Evolutionary conservation across 2,888 invertebrate species (phyloP), one percentile per base, ranked within the genome.

Genomic region (Caenorhabditis becei): DNA sequence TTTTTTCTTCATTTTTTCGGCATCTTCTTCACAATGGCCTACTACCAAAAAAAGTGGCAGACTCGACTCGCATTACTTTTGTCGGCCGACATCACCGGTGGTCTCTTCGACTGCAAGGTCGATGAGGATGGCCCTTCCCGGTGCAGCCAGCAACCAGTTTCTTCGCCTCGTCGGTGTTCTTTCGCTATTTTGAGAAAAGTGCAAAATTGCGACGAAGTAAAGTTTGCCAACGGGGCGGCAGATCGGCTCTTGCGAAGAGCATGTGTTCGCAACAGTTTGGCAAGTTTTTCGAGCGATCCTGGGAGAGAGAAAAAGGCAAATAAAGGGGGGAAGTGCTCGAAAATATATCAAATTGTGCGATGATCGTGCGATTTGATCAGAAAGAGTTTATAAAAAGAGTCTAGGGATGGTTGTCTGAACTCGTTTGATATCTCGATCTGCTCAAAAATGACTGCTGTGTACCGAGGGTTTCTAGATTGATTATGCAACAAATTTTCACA

Each of bases 201-300:
- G 74, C 74, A 74, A 63, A 44, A 32, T 61, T 18, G 56, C 54
- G 54, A 44, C 54, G 62, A 61, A 56, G 41, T 26, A 54, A 61
- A 53, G 26, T 23, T 53, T 53, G 24, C 24, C 3, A 49, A 10
- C 32, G 47, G 41, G 11, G 23, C 18, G 16, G 24, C 51, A 44
- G 35, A n/a, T n/a, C 59, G 59, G 49, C 49, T 5, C 49, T 47
- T 1, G 8, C 59, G 54, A 49, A 20, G 49, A 63, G 66, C 74
- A 74, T 74, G 66, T 74, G 74, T 74, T 74, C 66, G 66, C 63
- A 58, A 63, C 63, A 72, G 47, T 62, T 66, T 66, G 58, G 59
- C 59, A 58, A 47, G 32, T 56, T 72, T 72, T 63, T 71, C 49
- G 44, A 14, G 37, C 28, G 53, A 8, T 11, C 32, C 14, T 18